Base-by-base conservation (phyloP, 2,888 invertebrate genomes). In the Amiota communis region DNA sequence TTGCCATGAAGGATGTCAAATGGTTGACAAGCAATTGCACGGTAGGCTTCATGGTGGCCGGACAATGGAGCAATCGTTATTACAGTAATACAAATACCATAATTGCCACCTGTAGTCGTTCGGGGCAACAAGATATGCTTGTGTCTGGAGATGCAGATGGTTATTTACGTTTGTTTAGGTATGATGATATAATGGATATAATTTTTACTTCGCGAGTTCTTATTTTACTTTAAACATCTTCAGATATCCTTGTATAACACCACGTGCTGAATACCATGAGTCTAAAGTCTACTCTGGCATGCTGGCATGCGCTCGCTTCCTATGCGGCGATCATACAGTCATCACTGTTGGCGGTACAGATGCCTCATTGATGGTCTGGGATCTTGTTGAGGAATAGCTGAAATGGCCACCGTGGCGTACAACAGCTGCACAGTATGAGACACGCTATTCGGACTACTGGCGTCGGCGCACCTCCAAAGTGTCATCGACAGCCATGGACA, bases 291-390 rank as follows among this genome's bases (percentile, higher is more conserved):
- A 97, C 91, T 95, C 96, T 53, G 95, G 95, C 48, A 92, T 94
- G 81, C 92, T 97, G 68, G 95, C 95, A 53, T 93, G 93, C 75
- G 94, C 95, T 0, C 92, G 95, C 61, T 97, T 97, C 90, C 91
- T 97, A 17, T 95, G 93, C 90, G 96, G 97, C 86, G 97, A 97
- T 89, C 93, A 95, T 72, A 95, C 95, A 85, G 91, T 97, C 75
- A 94, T 96, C 71, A 95, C 95, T 17, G 94, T 96, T 11, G 97
- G 97, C 3, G 97, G 97, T 49, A 93, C 94, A 78, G 97, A 97
- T 87, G 97, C 97, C 46, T 94, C 95, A 9, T 92, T 97, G 56
- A 96, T 97, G 95, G 92, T 97, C 78, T 97, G 97, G 97, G 96
- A 96, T 90, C 91, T 96, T 77, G 94, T 95, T 76, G 90, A 90